Evolutionary conservation across 1,140 invertebrate genomes (phyloP).

Genomic region (Dinoponera quadriceps): DNA sequence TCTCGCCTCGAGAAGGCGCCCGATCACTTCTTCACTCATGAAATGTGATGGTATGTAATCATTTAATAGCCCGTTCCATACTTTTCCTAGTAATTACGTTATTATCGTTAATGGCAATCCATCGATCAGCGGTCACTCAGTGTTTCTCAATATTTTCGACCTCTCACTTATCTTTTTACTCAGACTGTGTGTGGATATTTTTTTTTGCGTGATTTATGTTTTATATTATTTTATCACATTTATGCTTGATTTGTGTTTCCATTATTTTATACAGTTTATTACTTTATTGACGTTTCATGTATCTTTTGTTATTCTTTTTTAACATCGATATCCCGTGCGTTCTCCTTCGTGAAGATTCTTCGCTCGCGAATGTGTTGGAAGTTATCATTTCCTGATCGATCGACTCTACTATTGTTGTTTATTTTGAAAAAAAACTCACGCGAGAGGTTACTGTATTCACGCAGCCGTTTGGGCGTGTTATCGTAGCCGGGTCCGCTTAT

Average conservation of each 20-base stretch:
- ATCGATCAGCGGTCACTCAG: no score
- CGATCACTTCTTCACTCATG: neutral
- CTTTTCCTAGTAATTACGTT: no score
- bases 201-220: no score
- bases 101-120: no score
- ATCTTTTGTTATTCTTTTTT: neutral
- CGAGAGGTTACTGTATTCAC: slow-evolving; percentile 14
- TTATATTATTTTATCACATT: no score
- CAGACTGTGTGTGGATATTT: no score
- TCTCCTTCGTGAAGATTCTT: neutral
- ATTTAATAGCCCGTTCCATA: neutral
- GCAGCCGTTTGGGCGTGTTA: slow-evolving; percentile 4
- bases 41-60: slow-evolving; percentile 36
- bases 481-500: slow-evolving; percentile 22
- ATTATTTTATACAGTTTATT: no score
- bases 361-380: neutral
- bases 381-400: neutral
- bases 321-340: no score
- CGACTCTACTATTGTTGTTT: neutral
- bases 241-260: slow-evolving; percentile 14
- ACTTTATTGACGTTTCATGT: neutral
- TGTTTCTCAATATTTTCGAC: no score
- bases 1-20: slow-evolving; percentile 10
- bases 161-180: no score
- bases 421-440: neutral